Base-by-base conservation (phyloP, 2,797 vertebrate species). In the Tolypeutes matacus region DNA sequence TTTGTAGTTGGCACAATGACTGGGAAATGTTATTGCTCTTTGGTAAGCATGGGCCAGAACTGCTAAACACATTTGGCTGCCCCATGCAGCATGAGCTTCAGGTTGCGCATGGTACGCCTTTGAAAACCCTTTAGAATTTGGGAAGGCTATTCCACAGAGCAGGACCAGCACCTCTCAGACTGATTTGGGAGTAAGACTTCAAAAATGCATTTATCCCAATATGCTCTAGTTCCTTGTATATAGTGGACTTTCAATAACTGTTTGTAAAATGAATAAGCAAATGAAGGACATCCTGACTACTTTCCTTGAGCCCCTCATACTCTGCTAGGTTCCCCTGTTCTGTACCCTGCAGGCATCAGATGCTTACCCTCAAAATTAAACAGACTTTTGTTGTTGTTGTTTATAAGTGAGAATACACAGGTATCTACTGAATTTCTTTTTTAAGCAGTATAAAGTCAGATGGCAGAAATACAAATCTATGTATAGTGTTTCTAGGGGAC, bases 21-120 rank as follows among this genome's bases (percentile, higher is more conserved):
- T 75, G 80, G 17, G 46, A 70, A 87, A 58, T 29, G 11, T 12
- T 70, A 39, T n/a, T 51, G 46, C 7, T 12, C 3, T 34, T 90
- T 53, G 58, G 1, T 58, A 21, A 76, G 31, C 13, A 34, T 0
- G 5, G 20, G 3, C 3, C 20, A 34, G 23, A 67, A 25, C 7
- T 23, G 17, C 27, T 93, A 31, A 93, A 39, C 13, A 51, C 34
- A 14, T 4, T n/a, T 14, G 9, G 10, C 51, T 42, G 21, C 21
- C 17, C 65, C 14, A 1, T 5, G 4, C 6, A 31, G 21, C 1
- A 12, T 62, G 11, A 56, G 0, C 4, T 36, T 1, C 39, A 62
- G 51, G 72, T 2, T 46, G 65, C 2, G 25, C 3, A 13, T 2
- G 5, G 0, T 14, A 1, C n/a, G 10, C 1, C 3, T 69, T 90